A percentile compares a stretch with the other conserved stretches of the same genome.
Evolutionary conservation across 2,113 vertebrate species (phyloP).

Genomic region (Pachyramphus minor): DNA sequence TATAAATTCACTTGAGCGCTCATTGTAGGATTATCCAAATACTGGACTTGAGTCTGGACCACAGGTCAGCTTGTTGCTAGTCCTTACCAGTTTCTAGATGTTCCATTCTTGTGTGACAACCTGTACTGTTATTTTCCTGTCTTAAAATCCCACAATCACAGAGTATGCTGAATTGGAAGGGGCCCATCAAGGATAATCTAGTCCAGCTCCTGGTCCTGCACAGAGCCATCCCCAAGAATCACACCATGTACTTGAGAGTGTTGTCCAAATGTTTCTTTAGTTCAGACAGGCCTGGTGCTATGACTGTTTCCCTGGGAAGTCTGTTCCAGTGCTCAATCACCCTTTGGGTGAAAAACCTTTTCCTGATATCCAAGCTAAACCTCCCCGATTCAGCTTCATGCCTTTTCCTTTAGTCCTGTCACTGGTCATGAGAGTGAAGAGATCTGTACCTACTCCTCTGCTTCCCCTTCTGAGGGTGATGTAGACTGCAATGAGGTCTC

Average conservation of each 20-base stretch:
- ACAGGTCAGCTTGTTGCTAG: neutral
- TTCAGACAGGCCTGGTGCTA: neutral
- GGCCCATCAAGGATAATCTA: neutral
- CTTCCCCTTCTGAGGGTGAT: neutral
- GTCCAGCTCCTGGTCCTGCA: neutral
- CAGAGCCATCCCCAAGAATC: neutral
- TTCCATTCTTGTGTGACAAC: neutral
- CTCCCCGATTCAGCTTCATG: neutral
- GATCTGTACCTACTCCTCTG: neutral
- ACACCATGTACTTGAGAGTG: no score
- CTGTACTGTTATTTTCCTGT: neutral
- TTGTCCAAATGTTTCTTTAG: neutral
- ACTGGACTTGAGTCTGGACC: neutral
- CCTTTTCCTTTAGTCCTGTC: neutral
- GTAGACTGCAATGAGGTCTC: neutral
- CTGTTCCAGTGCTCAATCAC: neutral
- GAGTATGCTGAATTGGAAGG: neutral
- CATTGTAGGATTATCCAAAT: neutral
- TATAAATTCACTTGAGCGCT: accelerated
- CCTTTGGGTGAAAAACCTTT: neutral
- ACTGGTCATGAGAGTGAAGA: neutral
- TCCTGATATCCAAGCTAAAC: neutral
- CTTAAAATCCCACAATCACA: neutral
- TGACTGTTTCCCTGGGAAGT: neutral
- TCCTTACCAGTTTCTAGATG: neutral